Conservation (phyloP, 1,140 invertebrate species). For the Babylonia areolata region DNA sequence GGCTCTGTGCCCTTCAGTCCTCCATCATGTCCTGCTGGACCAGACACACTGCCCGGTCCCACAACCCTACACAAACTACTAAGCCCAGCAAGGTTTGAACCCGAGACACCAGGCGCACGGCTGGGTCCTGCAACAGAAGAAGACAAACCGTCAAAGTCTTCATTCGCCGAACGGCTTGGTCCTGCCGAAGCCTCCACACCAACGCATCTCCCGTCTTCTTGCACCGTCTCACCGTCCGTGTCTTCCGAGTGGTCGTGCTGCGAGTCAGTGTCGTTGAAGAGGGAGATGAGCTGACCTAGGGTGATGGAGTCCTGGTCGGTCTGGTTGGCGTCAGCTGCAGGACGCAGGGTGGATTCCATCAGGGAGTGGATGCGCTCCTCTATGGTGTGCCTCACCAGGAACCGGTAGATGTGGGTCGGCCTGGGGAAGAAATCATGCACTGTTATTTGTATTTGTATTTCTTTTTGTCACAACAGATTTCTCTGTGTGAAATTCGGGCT, state of each 20-base stretch:
- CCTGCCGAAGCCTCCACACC: not conserved
- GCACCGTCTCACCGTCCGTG: not conserved
- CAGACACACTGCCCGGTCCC: too few species aligned
- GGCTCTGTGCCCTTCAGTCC: too few species aligned
- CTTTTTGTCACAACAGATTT: too few species aligned
- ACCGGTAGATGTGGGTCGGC: constrained; percentile 82
- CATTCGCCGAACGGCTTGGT: not conserved
- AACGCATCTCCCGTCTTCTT: not conserved
- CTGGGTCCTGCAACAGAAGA: not conserved
- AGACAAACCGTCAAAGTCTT: not conserved
- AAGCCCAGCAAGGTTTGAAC: too few species aligned
- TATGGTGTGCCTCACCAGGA: constrained; percentile 83
- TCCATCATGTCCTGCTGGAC: too few species aligned
- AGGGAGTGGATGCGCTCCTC: constrained; percentile 81
- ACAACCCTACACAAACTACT: too few species aligned
- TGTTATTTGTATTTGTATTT: too few species aligned
- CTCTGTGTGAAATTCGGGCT: too few species aligned
- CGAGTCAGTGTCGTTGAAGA: constrained; percentile 54
- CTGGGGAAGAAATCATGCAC: too few species aligned
- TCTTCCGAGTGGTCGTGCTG: not conserved
- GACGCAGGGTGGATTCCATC: constrained; percentile 43
- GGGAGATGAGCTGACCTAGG: constrained; percentile 66
- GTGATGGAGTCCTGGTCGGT: constrained; percentile 51
- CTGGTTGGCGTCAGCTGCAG: not conserved
- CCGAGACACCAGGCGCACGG: not conserved